Base-by-base conservation (phyloP, 2,888 invertebrate species). In the Habroteleia sp. region DNA sequence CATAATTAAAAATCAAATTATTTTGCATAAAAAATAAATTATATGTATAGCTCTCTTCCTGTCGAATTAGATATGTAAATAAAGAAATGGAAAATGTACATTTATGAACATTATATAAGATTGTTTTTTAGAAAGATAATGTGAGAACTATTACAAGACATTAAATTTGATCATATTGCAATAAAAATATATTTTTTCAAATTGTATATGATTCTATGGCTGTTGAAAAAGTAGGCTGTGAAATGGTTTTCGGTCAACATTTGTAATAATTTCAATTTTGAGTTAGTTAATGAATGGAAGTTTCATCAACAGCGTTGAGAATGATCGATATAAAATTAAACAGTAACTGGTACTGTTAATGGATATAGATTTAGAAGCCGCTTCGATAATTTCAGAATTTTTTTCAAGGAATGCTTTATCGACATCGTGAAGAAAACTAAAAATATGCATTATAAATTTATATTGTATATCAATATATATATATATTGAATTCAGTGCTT, bases 371-470 rank as follows among this genome's bases (percentile, higher is more conserved):
- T 50, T 42, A 41, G 42, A 60, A 62, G 13, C 10, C 6, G 37
- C 16, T 50, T 62, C 41, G 42, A 63, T 63, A 50, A 63, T 33
- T 50, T 25, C 0, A n/a, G 13, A 20, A 7, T 44, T 27, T 52
- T 41, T 52, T 37, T 52, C 35, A 10, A 29, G 17, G 35, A 42
- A 65, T 52, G 33, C 4, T 35, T 65, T 50, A 50, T 63, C 50
- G 50, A 41, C 29, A 20, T 31, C 3, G 13, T 14, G 1, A 52
- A 50, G 33, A 31, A 25, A 42, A 63, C 27, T 50, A 33, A 41
- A 42, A 50, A 50, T 63, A 27, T 46, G 41, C 23, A 13, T 48
- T 46, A 60, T n/a, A 60, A 6, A 20, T 20, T 2, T 20, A 20
- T 20, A 20, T 5, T 5, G 5, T 5, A 5, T 20, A 20, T 20